Evolutionary conservation across 2,888 invertebrate genomes (phyloP), one percentile per base, ranked within the genome.

Genomic region (Macrosoma leucophasiata): DNA sequence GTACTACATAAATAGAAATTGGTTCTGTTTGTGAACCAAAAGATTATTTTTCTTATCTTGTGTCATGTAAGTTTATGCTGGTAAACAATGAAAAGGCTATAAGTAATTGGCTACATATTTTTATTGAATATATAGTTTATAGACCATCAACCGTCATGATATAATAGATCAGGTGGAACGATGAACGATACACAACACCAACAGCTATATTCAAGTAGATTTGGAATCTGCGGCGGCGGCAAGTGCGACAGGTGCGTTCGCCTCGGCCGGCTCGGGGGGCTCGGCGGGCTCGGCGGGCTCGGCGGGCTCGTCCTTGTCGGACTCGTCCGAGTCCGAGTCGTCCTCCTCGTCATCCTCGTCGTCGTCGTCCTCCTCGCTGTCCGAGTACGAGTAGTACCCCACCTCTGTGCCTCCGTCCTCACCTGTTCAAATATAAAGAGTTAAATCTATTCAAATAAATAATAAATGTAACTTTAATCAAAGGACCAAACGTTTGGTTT

Each of bases 301-400:
- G 5, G 55, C 49, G 3, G 49, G 51, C 12, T 50, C 53, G 3
- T 55, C 58, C 1, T 50, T 65, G 2, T 55, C 62, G 0, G 57
- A 56, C 12, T 55, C 53, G 4, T 61, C 62, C 10, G 63, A 50
- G 7, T 54, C 56, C 1, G 52, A 54, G 3, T 57, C 54, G 1
- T 56, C 64, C 1, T 58, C 60, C 4, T 74, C 74, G 21, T 73
- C 74, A n/a, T 72, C 68, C 2, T 78, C 85, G 13, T 85, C 85
- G 3, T 84, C 85, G 5, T 84, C 82, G 8, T 84, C 84, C 10
- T 78, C 75, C 10, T 82, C 84, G 4, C 82, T 81, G 40, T 85
- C 75, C 13, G 77, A 78, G 42, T 60, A 62, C 2, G 71, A 69
- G 52, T 64, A 75, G 43, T 70, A 71, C 5, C 73, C 85, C 24